Evolutionary conservation across 2,888 invertebrate species (phyloP).

Genomic region (Liodrosophila aerea): DNA sequence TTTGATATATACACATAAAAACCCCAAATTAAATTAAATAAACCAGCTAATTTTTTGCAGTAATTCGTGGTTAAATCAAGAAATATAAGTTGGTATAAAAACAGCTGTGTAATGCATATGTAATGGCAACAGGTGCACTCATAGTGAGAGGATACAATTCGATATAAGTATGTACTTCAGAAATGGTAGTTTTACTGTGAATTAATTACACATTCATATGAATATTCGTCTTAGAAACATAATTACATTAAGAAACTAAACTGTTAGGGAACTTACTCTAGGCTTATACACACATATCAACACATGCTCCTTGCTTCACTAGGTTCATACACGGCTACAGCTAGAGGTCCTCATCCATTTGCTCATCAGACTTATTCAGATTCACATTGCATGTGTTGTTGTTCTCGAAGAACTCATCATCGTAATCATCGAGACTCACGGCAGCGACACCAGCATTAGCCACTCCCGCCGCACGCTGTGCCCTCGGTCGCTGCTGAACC

Average conservation of each 20-base stretch:
- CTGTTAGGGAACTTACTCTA: slow-evolving; percentile 23
- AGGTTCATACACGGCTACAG: slow-evolving; percentile 12
- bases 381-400: slow-evolving; percentile 82
- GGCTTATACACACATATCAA: slow-evolving; percentile 24
- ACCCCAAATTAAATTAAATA: too few species aligned
- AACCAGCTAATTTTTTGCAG: too few species aligned
- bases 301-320: slow-evolving; percentile 4
- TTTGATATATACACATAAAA: too few species aligned
- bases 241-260: slow-evolving; percentile 19
- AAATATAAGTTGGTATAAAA: too few species aligned
- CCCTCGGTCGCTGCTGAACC: too few species aligned
- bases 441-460: not conserved
- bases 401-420: slow-evolving; percentile 76
- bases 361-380: slow-evolving; percentile 80
- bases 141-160: too few species aligned
- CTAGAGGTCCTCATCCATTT: slow-evolving; percentile 81
- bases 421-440: slow-evolving; percentile 67
- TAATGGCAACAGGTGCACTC: too few species aligned
- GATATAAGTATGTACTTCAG: too few species aligned
- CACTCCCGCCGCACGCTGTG: too few species aligned
- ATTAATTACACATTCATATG: slow-evolving; percentile 31
- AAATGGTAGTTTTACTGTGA: too few species aligned
- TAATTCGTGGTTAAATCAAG: too few species aligned
- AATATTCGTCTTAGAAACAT: slow-evolving; percentile 23
- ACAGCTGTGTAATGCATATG: too few species aligned